Conservation (phyloP, 2,888 invertebrate species). For the Eupithecia exiguata region DNA sequence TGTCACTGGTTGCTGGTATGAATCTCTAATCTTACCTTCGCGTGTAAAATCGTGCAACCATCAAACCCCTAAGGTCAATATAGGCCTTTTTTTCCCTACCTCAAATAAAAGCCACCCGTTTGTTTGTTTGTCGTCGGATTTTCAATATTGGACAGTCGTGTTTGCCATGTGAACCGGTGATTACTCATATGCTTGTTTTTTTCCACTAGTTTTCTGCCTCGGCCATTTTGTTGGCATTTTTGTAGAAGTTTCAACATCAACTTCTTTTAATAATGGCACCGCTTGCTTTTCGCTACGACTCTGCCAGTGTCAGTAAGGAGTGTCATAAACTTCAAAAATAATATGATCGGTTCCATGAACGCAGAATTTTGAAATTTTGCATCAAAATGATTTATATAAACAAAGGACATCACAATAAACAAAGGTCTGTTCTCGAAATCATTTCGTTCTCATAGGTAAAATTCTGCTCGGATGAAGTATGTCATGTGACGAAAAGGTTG, state of each 20-base stretch:
- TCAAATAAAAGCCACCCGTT: constrained; percentile 12
- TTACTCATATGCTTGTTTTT: constrained; percentile 23
- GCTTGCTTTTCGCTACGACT: no score
- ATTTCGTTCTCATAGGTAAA: not conserved
- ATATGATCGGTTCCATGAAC: no score
- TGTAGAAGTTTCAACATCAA: not conserved
- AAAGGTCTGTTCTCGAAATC: not conserved
- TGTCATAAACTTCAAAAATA: no score
- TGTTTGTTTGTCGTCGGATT: constrained; percentile 29
- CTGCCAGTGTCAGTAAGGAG: no score
- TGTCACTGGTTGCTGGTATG: not conserved
- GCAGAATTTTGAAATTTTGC: no score
- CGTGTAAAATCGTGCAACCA: constrained; percentile 1
- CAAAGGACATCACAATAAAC: no score
- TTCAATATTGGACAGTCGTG: constrained; percentile 33
- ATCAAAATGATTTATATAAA: no score
- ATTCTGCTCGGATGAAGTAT: not conserved
- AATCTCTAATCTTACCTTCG: not conserved
- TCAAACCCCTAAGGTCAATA: constrained; percentile 3
- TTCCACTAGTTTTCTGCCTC: not conserved
- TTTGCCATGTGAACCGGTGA: constrained; percentile 21
- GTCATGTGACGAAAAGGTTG: not conserved
- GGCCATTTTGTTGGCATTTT: not conserved
- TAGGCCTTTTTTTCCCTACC: not conserved
- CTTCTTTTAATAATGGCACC: no score